Evolutionary conservation across 2,113 vertebrate species (phyloP).

Genomic region (Heterotis niloticus): DNA sequence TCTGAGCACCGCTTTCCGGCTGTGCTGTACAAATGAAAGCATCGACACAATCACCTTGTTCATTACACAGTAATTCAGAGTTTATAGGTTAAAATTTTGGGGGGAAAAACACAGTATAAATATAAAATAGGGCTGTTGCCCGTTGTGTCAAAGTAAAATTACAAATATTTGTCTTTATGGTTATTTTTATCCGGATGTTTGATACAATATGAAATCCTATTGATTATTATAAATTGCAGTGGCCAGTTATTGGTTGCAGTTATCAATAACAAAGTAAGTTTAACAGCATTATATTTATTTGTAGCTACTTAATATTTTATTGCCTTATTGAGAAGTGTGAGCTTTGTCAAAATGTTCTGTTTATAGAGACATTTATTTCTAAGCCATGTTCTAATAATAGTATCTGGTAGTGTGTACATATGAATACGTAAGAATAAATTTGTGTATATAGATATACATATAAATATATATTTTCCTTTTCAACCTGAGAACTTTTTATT

Average conservation of each 20-base stretch:
- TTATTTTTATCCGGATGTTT: slow-evolving; percentile 22
- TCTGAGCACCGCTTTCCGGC: neutral
- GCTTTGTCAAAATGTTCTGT: slow-evolving; percentile 25
- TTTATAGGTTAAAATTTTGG: neutral
- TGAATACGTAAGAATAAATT: slow-evolving; percentile 69
- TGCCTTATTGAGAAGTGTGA: slow-evolving; percentile 60
- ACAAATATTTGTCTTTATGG: slow-evolving; percentile 43
- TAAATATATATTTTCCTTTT: slow-evolving; percentile 74
- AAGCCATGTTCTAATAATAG: slow-evolving; percentile 47
- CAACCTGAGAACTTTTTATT: slow-evolving; percentile 68
- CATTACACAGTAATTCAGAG: too few species aligned
- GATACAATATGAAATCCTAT: slow-evolving; percentile 43
- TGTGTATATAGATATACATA: slow-evolving; percentile 58
- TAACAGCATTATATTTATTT: slow-evolving; percentile 67
- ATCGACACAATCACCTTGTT: neutral
- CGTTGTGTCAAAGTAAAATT: slow-evolving; percentile 5
- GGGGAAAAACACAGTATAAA: neutral
- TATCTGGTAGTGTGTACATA: slow-evolving; percentile 67
- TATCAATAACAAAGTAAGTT: slow-evolving; percentile 51
- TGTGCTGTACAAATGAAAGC: neutral
- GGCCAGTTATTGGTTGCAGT: slow-evolving; percentile 60
- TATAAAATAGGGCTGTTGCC: neutral
- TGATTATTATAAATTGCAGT: slow-evolving; percentile 54
- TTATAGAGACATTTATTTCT: slow-evolving; percentile 50
- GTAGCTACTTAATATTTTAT: slow-evolving; percentile 53